phyloP scores from a whole-genome alignment of 2,113 vertebrate genomes.

The Hirundichthys speculiger region DNA sequence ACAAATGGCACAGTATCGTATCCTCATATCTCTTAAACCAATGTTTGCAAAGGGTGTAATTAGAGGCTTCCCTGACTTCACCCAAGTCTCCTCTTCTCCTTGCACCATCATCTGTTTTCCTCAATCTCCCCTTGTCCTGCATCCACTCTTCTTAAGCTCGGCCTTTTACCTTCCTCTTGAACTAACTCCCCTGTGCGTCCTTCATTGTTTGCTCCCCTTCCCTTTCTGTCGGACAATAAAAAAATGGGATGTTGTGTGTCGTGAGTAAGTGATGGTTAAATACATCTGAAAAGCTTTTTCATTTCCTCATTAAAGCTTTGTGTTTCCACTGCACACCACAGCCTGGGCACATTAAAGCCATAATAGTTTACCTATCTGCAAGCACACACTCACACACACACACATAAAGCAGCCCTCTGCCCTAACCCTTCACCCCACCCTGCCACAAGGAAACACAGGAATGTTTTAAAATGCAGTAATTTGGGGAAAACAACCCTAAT shows the following conservation, averaged over 20 bases:
- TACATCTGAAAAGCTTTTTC: constrained; percentile 72
- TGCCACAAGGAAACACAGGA: constrained; percentile 65
- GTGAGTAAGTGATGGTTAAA: constrained; percentile 73
- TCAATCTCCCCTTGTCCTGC: constrained; percentile 23
- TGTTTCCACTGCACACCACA: constrained; percentile 72
- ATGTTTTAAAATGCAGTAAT: constrained; percentile 77
- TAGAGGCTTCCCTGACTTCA: constrained; percentile 44
- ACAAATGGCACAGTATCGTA: constrained; percentile 49
- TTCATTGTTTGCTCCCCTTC: constrained; percentile 13
- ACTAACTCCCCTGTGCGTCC: constrained; percentile 15
- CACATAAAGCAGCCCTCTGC: constrained; percentile 48
- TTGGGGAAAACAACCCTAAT: constrained; percentile 76
- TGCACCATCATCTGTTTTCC: constrained; percentile 36
- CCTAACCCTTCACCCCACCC: constrained; percentile 67
- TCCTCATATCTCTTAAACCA: constrained; percentile 58
- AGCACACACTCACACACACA: constrained; percentile 37
- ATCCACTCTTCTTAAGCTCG: constrained; percentile 12
- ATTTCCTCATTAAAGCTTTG: constrained; percentile 76
- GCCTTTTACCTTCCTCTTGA: constrained; percentile 9
- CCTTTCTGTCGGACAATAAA: constrained; percentile 30
- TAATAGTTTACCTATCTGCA: constrained; percentile 67
- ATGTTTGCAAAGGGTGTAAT: constrained; percentile 62
- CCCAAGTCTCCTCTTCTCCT: not conserved
- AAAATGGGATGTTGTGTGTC: constrained; percentile 65
- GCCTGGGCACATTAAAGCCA: constrained; percentile 62